Conservation (phyloP, 2,113 vertebrate species). For the Actenoides hombroni region DNA sequence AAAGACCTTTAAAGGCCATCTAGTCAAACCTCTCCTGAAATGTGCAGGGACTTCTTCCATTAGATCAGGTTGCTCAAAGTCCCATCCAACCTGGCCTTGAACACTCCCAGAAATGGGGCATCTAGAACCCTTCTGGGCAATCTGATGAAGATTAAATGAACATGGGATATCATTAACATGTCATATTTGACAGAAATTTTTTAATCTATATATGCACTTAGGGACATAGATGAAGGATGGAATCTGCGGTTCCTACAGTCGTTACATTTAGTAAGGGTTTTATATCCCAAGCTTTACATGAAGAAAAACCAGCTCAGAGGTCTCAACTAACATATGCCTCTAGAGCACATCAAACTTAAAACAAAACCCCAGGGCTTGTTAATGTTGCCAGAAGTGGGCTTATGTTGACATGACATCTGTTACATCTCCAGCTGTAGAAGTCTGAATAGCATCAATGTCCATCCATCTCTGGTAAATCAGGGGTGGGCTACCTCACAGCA, state of each 20-base stretch:
- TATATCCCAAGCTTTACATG: not conserved
- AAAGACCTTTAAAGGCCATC: not conserved
- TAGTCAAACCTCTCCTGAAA: not conserved
- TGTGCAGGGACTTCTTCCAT: not conserved
- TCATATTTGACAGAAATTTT: not conserved
- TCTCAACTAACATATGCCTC: not conserved
- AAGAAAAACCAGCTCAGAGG: not conserved
- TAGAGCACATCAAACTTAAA: not conserved
- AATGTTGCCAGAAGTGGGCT: not conserved
- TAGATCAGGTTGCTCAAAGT: not conserved
- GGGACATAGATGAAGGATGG: not conserved
- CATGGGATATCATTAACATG: not conserved
- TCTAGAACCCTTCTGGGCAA: not conserved
- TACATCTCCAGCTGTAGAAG: not conserved
- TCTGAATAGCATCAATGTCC: not conserved
- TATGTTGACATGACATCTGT: not conserved
- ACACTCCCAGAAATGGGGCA: not conserved
- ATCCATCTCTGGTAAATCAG: not conserved
- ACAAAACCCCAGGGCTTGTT: not conserved
- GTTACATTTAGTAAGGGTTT: accelerated
- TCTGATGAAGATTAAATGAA: not conserved
- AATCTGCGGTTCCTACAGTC: not conserved
- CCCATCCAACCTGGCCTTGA: not conserved
- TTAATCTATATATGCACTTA: not conserved
- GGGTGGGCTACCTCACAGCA: not conserved